Evolutionary conservation across 2,113 vertebrate genomes (phyloP).

Genomic region (Odocoileus virginianus): DNA sequence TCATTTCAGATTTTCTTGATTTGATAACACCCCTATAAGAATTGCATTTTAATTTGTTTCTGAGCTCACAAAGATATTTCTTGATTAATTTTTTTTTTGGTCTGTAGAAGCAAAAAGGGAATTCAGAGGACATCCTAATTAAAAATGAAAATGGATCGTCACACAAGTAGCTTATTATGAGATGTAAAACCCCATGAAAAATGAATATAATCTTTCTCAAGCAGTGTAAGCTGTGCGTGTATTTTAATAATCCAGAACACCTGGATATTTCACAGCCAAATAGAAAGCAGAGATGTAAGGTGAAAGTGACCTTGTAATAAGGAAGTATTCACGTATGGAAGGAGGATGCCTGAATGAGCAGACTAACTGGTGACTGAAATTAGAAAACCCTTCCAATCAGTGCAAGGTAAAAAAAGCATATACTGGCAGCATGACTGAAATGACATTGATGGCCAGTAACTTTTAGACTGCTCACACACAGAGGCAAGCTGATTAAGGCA

Average conservation of each 20-base stretch:
- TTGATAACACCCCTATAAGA: constrained; percentile 63
- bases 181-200: constrained; percentile 67
- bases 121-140: constrained; percentile 68
- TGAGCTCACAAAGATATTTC: constrained; percentile 54
- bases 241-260: constrained; percentile 65
- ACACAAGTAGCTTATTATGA: constrained; percentile 59
- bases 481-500: neutral
- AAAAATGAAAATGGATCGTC: constrained; percentile 70
- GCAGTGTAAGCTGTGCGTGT: constrained; percentile 33
- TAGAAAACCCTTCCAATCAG: constrained; percentile 56
- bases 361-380: constrained; percentile 60
- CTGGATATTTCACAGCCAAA: constrained; percentile 49
- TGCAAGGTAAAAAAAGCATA: neutral
- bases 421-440: constrained; percentile 30
- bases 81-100: constrained; percentile 66
- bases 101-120: constrained; percentile 58
- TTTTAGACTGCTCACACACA: neutral
- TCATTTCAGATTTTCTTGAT: constrained; percentile 69
- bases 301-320: constrained; percentile 67
- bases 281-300: constrained; percentile 49
- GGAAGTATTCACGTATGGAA: constrained; percentile 40
- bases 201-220: constrained; percentile 63
- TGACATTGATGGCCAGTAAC: constrained; percentile 30
- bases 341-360: constrained; percentile 68
- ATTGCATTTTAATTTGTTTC: constrained; percentile 77